Base-by-base conservation (phyloP, 2,888 invertebrate genomes). In the Nymphalis c-album region DNA sequence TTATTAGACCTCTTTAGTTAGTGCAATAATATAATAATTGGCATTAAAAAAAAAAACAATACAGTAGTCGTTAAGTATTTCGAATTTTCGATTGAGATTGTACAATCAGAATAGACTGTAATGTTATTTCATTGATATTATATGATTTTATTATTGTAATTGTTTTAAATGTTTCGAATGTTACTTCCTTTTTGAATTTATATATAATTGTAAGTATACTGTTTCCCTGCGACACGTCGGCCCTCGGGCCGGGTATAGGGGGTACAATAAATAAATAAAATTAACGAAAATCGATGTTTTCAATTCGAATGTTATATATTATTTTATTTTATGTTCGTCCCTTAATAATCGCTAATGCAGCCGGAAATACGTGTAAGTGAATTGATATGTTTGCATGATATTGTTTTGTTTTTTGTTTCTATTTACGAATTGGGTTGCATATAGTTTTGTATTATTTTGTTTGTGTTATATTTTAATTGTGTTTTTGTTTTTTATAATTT, bases 61-160 rank as follows among this genome's bases (percentile, higher is more conserved):
- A 40, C 13, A 40, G 60, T 64, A 70, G 64, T 16, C 82, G 60
- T 66, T 87, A 90, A 87, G 86, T 83, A 86, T 84, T 87, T 88
- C 78, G 86, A 89, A 83, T 86, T 88, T 88, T 87, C 81, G 85
- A 87, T 85, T 87, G 82, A 85, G 81, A 85, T 82, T 91, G 88
- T 90, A 91, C 90, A 90, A 89, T 87, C 88, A 84, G 82, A 84
- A 88, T 90, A 91, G 91, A 90, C 89, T 90, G 88, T 91, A 89
- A 86, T 80, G 81, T 86, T 73, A 83, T 82, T 84, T 83, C 80
- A 82, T 84, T 72, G 67, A 60, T 65, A 71, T 84, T 73, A 75
- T 78, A 78, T 80, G 75, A 76, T 79, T 78, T 77, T 76, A 75
- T 78, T 72, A 68, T 64, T 59, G 67, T 70, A 61, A 62, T 87